A percentile compares a stretch with the other conserved stretches of the same genome.
phyloP scores from a whole-genome alignment of 2,797 vertebrate genomes.

The Caiman crocodilus region DNA sequence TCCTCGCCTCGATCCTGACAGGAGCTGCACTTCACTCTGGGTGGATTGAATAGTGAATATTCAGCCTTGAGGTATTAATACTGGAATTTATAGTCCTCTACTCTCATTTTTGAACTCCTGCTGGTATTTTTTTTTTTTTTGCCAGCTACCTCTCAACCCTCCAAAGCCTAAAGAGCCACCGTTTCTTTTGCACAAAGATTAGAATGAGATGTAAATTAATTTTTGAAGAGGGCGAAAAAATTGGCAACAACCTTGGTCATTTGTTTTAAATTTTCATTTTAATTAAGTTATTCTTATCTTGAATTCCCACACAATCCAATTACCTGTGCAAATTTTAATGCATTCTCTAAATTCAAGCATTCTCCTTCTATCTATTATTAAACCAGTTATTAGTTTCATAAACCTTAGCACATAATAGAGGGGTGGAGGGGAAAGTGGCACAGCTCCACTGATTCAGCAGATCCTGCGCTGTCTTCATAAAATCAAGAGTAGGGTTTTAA shows the following conservation, averaged over 20 bases:
- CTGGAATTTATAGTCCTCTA: not conserved
- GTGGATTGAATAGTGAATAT: too few relatives aligned
- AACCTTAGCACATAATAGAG: slow-evolving; percentile 60
- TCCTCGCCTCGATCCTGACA: not conserved
- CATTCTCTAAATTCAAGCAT: slow-evolving; percentile 44
- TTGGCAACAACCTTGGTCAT: slow-evolving; percentile 1
- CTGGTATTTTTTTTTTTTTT: not conserved
- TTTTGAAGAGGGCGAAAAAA: not conserved
- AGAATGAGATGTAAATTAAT: not conserved
- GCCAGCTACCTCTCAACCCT: not conserved
- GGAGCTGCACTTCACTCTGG: too few relatives aligned
- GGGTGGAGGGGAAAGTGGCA: not conserved
- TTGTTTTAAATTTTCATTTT: slow-evolving; percentile 62
- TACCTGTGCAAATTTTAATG: slow-evolving; percentile 68
- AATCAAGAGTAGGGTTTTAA: slow-evolving; percentile 46
- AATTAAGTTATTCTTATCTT: slow-evolving; percentile 69
- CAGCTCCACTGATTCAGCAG: slow-evolving; percentile 49
- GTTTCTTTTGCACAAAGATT: not conserved
- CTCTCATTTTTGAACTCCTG: not conserved
- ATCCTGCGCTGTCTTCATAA: not conserved
- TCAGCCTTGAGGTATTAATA: not conserved
- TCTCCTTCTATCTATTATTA: slow-evolving; percentile 33
- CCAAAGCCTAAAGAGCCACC: not conserved
- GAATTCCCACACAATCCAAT: slow-evolving; percentile 62
- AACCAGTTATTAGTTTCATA: slow-evolving; percentile 62